phyloP scores from a whole-genome alignment of 2,888 invertebrate genomes.

The Euproctis similis region DNA sequence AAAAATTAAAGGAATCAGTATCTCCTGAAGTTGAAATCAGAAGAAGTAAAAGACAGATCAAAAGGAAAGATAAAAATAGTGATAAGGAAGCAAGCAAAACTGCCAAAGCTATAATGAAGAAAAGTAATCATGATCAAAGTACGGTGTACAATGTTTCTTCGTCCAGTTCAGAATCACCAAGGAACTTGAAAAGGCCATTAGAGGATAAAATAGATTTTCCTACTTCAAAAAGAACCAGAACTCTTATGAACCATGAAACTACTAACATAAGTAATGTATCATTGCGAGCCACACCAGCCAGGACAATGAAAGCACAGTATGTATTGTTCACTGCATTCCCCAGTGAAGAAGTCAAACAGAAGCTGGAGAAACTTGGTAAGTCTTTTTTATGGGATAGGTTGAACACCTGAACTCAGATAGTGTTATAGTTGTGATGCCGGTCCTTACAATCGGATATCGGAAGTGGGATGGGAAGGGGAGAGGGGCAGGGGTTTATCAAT shows the following conservation, averaged over 20 bases:
- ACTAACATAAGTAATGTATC: conserved; percentile 16
- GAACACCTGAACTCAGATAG: no score
- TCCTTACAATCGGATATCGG: no score
- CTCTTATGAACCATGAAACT: conserved; percentile 9
- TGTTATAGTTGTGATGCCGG: no score
- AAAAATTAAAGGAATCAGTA: conserved; percentile 10
- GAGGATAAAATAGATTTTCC: conserved; percentile 27
- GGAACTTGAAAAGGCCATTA: conserved; percentile 35
- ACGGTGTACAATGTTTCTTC: conserved; percentile 45
- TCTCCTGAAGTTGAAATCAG: conserved; percentile 35
- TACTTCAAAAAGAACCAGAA: conserved; percentile 36
- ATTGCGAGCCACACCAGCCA: conserved; percentile 34
- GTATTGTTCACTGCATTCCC: conserved; percentile 61
- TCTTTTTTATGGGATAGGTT: no score
- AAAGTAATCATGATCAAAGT: conserved; percentile 38
- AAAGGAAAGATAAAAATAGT: conserved; percentile 25
- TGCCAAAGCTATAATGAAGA: conserved; percentile 27
- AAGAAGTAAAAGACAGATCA: conserved; percentile 44
- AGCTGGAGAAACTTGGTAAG: conserved; percentile 55
- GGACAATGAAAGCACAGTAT: conserved; percentile 32
- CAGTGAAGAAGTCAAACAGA: conserved; percentile 39
- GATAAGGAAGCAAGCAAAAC: conserved; percentile 14
- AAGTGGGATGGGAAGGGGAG: no score
- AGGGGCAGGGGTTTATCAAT: no score
- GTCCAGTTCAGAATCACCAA: conserved; percentile 37